Conservation (phyloP, 1,140 invertebrate species). For the Pectinophora gossypiella region DNA sequence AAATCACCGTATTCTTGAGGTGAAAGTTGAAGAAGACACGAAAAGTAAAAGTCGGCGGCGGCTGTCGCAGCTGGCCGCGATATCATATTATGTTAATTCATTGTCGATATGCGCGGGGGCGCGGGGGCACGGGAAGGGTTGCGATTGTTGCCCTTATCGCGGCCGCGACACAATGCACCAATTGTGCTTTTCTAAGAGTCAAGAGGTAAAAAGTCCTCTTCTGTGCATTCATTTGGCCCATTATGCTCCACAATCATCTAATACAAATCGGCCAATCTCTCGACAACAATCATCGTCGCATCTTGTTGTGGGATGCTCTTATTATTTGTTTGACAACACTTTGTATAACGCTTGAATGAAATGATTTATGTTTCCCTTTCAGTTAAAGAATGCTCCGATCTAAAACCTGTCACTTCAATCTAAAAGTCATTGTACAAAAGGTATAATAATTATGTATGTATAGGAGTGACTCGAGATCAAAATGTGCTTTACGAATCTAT, state of each 20-base stretch:
- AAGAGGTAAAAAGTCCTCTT: slow-evolving; percentile 47
- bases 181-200: slow-evolving; percentile 46
- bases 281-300: slow-evolving; percentile 44
- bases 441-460: too few relatives aligned
- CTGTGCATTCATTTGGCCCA: slow-evolving; percentile 40
- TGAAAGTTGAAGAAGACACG: slow-evolving; percentile 62
- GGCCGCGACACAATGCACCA: slow-evolving; percentile 32
- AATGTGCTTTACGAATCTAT: too few relatives aligned
- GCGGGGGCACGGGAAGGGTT: slow-evolving; percentile 34
- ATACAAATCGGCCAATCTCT: slow-evolving; percentile 65
- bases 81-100: slow-evolving; percentile 53
- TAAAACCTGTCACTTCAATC: background rate
- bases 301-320: slow-evolving; percentile 37
- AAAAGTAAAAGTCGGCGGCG: slow-evolving; percentile 63
- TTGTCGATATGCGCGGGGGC: slow-evolving; percentile 29
- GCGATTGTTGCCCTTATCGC: slow-evolving; percentile 34
- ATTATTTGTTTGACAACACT: slow-evolving; percentile 55
- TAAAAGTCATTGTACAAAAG: background rate
- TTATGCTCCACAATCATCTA: slow-evolving; percentile 49
- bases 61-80: slow-evolving; percentile 40
- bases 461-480: too few relatives aligned
- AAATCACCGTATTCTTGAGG: slow-evolving; percentile 58
- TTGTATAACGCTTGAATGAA: slow-evolving; percentile 36
- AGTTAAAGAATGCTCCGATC: background rate
- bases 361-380: slow-evolving; percentile 46